Evolutionary conservation across 1,140 invertebrate genomes (phyloP).

Genomic region (Muscidifurax raptorellus): DNA sequence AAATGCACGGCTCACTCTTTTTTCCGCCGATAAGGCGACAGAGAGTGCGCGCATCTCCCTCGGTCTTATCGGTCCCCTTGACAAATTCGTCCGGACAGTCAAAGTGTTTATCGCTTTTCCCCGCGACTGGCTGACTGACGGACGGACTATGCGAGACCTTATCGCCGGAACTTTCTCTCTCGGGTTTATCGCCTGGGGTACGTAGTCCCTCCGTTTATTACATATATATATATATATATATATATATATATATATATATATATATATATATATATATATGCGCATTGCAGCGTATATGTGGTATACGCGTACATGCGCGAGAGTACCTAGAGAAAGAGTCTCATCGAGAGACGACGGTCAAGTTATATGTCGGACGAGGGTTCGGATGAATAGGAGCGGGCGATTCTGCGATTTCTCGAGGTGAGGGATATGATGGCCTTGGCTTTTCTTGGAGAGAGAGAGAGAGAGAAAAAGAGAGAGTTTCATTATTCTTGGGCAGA

Average conservation of each 20-base stretch:
- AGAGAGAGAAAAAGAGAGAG: too few species aligned
- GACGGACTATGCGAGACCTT: not conserved
- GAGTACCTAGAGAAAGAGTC: not conserved
- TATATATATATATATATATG: too few species aligned
- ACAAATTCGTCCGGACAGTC: constrained; percentile 30
- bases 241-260: not conserved
- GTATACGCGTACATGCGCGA: too few species aligned
- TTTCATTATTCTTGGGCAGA: constrained; percentile 29
- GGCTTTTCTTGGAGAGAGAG: not conserved
- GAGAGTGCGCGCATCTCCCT: not conserved
- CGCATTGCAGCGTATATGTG: too few species aligned
- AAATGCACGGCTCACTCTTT: not conserved
- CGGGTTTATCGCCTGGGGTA: not conserved
- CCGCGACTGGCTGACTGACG: constrained; percentile 5
- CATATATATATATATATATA: not conserved
- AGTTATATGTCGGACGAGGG: too few species aligned
- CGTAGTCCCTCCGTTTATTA: not conserved
- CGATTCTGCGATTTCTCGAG: not conserved
- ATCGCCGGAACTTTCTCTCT: constrained; percentile 25
- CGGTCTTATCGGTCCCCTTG: not conserved
- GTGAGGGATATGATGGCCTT: not conserved
- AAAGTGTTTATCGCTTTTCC: constrained; percentile 37
- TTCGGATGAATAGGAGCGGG: not conserved
- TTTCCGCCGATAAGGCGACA: not conserved
- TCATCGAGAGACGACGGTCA: constrained; percentile 9